Evolutionary conservation across 2,888 invertebrate genomes (phyloP).

Genomic region (Andrena fulva): DNA sequence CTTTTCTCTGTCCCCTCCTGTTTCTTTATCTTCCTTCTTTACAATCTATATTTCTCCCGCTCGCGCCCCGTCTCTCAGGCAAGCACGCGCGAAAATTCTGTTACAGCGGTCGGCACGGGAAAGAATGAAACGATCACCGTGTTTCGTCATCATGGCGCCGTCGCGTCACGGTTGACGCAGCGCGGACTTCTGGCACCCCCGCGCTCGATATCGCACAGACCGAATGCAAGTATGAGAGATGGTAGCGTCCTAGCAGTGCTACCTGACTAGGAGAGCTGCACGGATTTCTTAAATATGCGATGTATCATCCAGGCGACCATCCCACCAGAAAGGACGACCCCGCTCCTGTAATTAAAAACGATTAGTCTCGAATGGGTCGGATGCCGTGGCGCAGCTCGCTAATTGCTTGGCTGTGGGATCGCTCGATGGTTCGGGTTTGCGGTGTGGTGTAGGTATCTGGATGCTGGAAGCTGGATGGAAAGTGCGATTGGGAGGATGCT

Average conservation of each 20-base stretch:
- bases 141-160: not conserved
- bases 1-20: constrained; percentile 2
- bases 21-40: not conserved
- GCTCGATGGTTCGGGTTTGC: no score
- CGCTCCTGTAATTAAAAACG: constrained; percentile 73
- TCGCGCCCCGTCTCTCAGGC: no score
- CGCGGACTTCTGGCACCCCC: no score
- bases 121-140: not conserved
- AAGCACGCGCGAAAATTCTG: not conserved
- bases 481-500: no score
- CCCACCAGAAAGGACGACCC: constrained; percentile 73
- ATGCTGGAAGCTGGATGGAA: no score
- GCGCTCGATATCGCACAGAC: no score
- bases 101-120: not conserved
- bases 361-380: not conserved
- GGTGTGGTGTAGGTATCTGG: no score
- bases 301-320: constrained; percentile 74
- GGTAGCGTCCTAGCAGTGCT: not conserved
- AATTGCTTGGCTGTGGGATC: not conserved
- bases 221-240: not conserved
- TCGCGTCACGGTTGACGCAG: not conserved
- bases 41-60: not conserved
- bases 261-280: not conserved
- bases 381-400: not conserved
- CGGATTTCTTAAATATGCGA: constrained; percentile 21